Evolutionary conservation across 2,888 invertebrate genomes (phyloP).

Genomic region (Eupithecia abbreviata): DNA sequence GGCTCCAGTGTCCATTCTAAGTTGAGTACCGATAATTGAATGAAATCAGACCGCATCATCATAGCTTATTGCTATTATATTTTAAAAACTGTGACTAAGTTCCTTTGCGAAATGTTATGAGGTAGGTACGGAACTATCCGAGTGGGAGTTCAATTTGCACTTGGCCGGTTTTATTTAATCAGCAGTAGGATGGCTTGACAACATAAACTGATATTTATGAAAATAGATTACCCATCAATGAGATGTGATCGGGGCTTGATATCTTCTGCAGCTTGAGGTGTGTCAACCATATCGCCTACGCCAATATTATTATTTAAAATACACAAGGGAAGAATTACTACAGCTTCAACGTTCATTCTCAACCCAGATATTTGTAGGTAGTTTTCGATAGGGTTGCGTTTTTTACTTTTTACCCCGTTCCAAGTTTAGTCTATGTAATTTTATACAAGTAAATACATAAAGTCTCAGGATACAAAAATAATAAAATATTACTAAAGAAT

Average conservation of each 20-base stretch:
- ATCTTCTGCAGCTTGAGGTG: background rate
- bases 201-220: too few species aligned
- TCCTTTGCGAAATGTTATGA: too few species aligned
- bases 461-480: background rate
- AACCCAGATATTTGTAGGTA: background rate
- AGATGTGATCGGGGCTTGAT: too few species aligned
- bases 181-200: background rate
- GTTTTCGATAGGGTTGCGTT: background rate
- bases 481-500: background rate
- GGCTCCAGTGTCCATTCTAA: too few species aligned
- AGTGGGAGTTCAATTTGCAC: too few species aligned
- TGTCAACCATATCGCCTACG: background rate
- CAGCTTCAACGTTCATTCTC: background rate
- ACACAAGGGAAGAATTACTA: background rate
- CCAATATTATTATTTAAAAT: background rate
- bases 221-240: too few species aligned
- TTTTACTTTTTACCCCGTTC: background rate
- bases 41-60: too few species aligned
- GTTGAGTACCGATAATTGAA: too few species aligned
- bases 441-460: too few species aligned
- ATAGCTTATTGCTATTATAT: too few species aligned
- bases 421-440: background rate
- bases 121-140: too few species aligned
- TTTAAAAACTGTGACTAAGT: too few species aligned
- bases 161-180: background rate